These are phyloP conservation scores for Phenacoccus solenopsis DNA, from an alignment of 1,140 invertebrate species.

Conservation along the genomic window DNA sequence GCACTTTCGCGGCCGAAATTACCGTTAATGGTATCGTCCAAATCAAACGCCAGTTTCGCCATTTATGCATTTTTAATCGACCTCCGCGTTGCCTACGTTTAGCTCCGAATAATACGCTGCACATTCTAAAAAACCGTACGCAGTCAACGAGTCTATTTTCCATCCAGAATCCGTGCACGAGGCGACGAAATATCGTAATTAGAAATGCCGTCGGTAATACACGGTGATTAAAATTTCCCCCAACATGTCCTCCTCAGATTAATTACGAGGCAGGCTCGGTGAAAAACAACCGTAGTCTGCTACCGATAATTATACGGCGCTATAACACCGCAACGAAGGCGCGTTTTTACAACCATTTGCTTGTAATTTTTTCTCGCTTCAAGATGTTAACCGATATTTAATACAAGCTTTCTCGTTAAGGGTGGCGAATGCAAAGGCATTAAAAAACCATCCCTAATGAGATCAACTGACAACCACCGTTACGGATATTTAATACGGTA, in stretches of 20 bases:
- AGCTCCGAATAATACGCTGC: no score
- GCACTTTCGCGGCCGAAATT: not conserved
- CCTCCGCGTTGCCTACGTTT: no score
- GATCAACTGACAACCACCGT: slow-evolving; percentile 9
- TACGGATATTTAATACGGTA: not conserved
- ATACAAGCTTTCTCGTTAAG: not conserved
- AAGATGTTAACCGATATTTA: slow-evolving; percentile 9
- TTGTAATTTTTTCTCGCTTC: slow-evolving; percentile 11
- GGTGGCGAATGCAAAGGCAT: slow-evolving; percentile 5
- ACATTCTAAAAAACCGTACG: no score
- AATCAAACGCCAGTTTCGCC: not conserved
- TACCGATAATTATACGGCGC: slow-evolving; percentile 13
- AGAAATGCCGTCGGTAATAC: no score
- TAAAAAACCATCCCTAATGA: slow-evolving; percentile 8
- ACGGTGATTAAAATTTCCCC: not conserved
- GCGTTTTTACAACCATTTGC: slow-evolving; percentile 13
- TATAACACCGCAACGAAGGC: not conserved
- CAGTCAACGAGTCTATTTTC: no score
- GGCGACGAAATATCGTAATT: no score
- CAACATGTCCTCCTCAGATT: not conserved
- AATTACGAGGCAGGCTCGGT: not conserved
- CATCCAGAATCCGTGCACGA: no score
- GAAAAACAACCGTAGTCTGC: slow-evolving; percentile 1
- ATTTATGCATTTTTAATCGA: not conserved
- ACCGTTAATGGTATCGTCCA: not conserved